Base-by-base conservation (phyloP, 1,140 invertebrate genomes). In the Pseudomyrmex concolor region DNA sequence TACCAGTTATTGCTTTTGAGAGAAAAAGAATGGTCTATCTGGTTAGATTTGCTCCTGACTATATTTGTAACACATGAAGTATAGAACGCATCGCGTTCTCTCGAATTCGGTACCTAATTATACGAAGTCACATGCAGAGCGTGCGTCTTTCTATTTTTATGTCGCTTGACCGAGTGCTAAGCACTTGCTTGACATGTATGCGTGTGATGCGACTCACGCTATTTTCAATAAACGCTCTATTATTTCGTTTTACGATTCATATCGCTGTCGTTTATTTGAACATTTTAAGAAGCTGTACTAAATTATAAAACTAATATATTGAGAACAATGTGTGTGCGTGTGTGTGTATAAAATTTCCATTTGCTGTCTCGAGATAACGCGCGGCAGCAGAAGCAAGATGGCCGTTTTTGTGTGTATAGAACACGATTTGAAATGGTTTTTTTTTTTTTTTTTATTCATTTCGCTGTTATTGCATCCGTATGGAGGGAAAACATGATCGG, bases 101-200 rank as follows among this genome's bases (percentile, higher is more conserved):
- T 85, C 86, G 86, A 57, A 85, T 92, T 92, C 80, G 80, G 89
- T 92, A 87, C 88, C 93, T 94, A 94, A 94, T 94, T 94, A 93
- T 94, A 94, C 86, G 70, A 93, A 94, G 90, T 94, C 93, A 93
- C 93, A 94, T 90, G 92, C 93, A 91, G 93, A 94, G 93, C 87
- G 87, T 85, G 88, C 88, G 89, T 86, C 90, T 91, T 88, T 92
- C 93, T 94, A 94, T 94, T 94, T 94, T 93, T 93, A 93, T 83
- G 57, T 84, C 81, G 87, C 91, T 93, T 93, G 92, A 93, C 92
- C 90, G 88, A 93, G 91, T 85, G 85, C 88, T 91, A 89, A 91
- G 92, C 84, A 83, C 55, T 55, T 70, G 45, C 73, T 34, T 88
- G 89, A 90, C 87, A 89, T 86, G 84, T 87, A 89, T 19, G 45